Conservation (phyloP, 2,113 vertebrate genomes). For the Rattus norvegicus region DNA sequence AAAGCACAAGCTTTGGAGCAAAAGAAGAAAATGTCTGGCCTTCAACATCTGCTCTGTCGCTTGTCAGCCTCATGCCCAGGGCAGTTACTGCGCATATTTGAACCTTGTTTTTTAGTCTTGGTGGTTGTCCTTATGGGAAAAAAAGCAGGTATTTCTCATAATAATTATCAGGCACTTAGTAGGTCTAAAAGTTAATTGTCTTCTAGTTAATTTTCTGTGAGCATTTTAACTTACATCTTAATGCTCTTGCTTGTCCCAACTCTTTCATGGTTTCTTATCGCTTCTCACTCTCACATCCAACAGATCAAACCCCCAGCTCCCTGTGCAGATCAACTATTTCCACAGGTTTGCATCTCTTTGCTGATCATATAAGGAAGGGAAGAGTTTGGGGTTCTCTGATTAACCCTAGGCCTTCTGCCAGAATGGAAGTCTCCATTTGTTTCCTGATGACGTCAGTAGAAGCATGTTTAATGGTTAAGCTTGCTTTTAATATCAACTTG, state of each 20-base stretch:
- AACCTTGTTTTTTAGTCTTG: not conserved
- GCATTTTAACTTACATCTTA: not conserved
- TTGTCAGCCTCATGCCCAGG: conserved; percentile 7
- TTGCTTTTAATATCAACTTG: not conserved
- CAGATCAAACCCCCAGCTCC: not conserved
- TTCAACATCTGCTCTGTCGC: conserved; percentile 29
- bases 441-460: not conserved
- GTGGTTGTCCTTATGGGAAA: not conserved
- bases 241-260: not conserved
- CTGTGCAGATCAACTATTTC: not conserved
- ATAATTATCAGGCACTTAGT: not conserved
- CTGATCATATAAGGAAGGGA: not conserved
- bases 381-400: not conserved
- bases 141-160: not conserved
- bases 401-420: not conserved
- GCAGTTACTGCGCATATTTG: not conserved
- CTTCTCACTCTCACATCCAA: not conserved
- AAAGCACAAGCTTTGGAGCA: conserved; percentile 45
- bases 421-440: conserved; percentile 38
- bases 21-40: not conserved
- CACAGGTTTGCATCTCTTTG: not conserved
- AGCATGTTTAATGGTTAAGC: not conserved
- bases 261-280: not conserved
- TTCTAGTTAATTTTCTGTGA: not conserved
- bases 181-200: not conserved